Evolutionary conservation across 1,140 invertebrate species (phyloP), one percentile per base, ranked within the genome.

Genomic region (Drosophila ficusphila): DNA sequence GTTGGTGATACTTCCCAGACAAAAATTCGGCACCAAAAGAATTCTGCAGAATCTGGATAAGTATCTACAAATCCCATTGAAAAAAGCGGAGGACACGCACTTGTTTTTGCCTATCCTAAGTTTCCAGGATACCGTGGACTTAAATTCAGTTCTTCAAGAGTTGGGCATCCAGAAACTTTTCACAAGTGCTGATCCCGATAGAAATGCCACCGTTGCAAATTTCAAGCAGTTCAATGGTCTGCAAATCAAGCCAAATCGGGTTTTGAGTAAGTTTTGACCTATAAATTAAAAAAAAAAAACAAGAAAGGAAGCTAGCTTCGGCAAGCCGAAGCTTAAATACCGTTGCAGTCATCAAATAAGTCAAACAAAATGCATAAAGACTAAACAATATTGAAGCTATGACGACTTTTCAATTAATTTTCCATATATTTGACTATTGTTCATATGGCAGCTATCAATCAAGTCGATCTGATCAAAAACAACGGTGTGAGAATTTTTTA

Each of bases 241-340:
- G 0, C 12, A 2, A 3, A 14, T 42, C 2, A 21, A 36, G n/a
- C 11, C 44, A 21, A 29, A 27, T 16, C 38, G 18, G n/a, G 1
- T 18, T 1, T 14, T 51, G 11, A 42, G 68, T 71, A 44, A 71
- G 68, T 54, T 4, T 1, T n/a, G n/a, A n/a, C n/a, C n/a, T n/a
- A n/a, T n/a, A n/a, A n/a, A n/a, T n/a, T n/a, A n/a, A n/a, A n/a
- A n/a, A n/a, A n/a, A n/a, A n/a, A n/a, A n/a, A n/a, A n/a, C n/a
- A n/a, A n/a, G n/a, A n/a, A n/a, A n/a, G n/a, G n/a, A n/a, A n/a
- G n/a, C n/a, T n/a, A n/a, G n/a, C n/a, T n/a, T n/a, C n/a, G n/a
- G n/a, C n/a, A n/a, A n/a, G n/a, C n/a, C n/a, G n/a, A n/a, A n/a
- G n/a, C n/a, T n/a, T n/a, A n/a, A n/a, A n/a, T n/a, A n/a, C n/a